Conservation (phyloP, 2,888 invertebrate species). For the Drosophila parthenogenetica region DNA sequence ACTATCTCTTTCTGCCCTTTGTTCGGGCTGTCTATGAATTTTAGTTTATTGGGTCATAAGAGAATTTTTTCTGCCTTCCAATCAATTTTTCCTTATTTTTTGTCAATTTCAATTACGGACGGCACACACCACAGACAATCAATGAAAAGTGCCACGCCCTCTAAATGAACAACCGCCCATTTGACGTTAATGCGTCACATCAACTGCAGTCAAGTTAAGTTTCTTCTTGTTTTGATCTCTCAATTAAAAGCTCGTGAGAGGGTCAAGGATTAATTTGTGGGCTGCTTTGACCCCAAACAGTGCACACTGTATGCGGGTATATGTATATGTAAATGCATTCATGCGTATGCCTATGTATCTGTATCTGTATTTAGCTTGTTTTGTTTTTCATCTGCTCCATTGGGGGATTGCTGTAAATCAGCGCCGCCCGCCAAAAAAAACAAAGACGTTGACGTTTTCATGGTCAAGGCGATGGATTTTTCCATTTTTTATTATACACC, state of each 20-base stretch:
- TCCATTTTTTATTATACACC: slow-evolving; percentile 29
- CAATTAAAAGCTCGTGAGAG: slow-evolving; percentile 68
- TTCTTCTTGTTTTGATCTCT: slow-evolving; percentile 38
- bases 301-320: slow-evolving; percentile 11
- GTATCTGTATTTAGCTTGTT: neutral
- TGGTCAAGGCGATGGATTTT: slow-evolving; percentile 40
- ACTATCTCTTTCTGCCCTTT: neutral
- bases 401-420: slow-evolving; percentile 39
- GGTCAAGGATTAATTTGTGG: slow-evolving; percentile 81
- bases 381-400: slow-evolving; percentile 31
- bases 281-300: slow-evolving; percentile 49
- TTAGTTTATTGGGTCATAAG: slow-evolving; percentile 16
- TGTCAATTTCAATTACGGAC: slow-evolving; percentile 56
- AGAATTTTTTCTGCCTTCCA: slow-evolving; percentile 55
- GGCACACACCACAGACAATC: slow-evolving; percentile 52
- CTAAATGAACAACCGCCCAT: slow-evolving; percentile 11
- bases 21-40: neutral
- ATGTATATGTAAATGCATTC: slow-evolving; percentile 8
- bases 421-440: slow-evolving; percentile 17
- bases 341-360: neutral
- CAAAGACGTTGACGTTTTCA: slow-evolving; percentile 57
- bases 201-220: neutral
- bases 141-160: slow-evolving; percentile 43
- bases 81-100: slow-evolving; percentile 39
- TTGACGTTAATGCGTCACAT: slow-evolving; percentile 59